A percentile compares a stretch with the other conserved stretches of the same genome.
Evolutionary conservation across 2,113 vertebrate species (phyloP).

Genomic region (Tupaia chinensis): DNA sequence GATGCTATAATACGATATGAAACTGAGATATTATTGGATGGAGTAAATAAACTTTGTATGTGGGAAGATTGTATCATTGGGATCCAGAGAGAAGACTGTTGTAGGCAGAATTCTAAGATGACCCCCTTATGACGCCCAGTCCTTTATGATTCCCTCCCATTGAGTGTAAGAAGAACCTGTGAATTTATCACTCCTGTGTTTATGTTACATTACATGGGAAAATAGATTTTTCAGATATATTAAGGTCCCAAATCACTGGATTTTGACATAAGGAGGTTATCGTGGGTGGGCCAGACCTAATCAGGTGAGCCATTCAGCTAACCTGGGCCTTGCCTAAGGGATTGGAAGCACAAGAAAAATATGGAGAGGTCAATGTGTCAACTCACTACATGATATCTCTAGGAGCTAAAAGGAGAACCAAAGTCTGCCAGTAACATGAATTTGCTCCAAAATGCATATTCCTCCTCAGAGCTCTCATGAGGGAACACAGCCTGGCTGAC

Average conservation of each 20-base stretch:
- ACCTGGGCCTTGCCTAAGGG: neutral
- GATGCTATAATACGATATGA: neutral
- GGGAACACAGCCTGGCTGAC: neutral
- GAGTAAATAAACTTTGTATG: neutral
- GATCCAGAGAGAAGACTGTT: neutral
- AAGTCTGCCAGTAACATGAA: constrained; percentile 7
- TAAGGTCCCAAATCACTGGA: neutral
- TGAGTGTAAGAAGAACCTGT: neutral
- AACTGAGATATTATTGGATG: neutral
- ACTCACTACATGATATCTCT: neutral
- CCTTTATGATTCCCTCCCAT: neutral
- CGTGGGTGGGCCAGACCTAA: neutral
- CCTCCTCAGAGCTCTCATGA: neutral
- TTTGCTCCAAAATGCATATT: constrained; percentile 1
- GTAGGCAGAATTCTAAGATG: constrained; percentile 4
- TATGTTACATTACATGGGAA: neutral
- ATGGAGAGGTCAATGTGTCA: neutral
- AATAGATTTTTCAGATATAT: neutral
- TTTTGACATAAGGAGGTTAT: neutral
- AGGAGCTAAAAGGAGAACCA: neutral
- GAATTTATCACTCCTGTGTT: neutral
- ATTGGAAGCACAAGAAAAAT: neutral
- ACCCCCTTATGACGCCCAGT: neutral
- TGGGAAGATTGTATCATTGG: neutral
- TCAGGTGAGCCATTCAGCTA: neutral